Evolutionary conservation across 2,113 vertebrate species (phyloP).

Genomic region (Bucco capensis): DNA sequence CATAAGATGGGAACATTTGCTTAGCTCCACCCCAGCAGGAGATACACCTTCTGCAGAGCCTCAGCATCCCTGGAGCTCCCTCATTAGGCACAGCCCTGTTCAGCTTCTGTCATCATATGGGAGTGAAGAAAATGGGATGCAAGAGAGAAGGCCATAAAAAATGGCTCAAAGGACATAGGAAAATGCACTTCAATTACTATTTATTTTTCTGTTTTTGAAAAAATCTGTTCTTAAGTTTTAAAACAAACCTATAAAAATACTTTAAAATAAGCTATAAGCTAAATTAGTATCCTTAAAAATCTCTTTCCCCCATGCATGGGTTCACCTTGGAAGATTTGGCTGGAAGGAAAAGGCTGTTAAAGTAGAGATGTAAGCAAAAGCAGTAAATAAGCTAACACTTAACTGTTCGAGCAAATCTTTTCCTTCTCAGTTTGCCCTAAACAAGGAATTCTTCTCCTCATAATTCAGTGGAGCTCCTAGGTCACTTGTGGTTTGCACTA

Average conservation of each 20-base stretch:
- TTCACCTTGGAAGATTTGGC: neutral
- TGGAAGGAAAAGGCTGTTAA: neutral
- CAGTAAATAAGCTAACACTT: neutral
- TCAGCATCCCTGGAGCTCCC: neutral
- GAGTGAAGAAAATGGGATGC: neutral
- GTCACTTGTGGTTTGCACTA: neutral
- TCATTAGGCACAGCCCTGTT: rapidly evolving
- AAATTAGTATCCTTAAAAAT: neutral
- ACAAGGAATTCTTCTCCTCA: neutral
- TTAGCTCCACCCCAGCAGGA: neutral
- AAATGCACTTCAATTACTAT: neutral
- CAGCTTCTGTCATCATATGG: neutral
- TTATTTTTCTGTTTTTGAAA: neutral
- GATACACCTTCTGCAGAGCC: neutral
- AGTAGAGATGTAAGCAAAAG: neutral
- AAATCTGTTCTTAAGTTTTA: neutral
- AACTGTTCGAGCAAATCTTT: neutral
- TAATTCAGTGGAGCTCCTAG: neutral
- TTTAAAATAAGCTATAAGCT: neutral
- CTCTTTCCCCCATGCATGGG: neutral
- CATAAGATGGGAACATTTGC: neutral
- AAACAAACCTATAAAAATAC: neutral
- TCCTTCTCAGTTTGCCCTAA: neutral
- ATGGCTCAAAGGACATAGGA: neutral
- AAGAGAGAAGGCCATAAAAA: neutral